Percentiles rank a stretch among this genome's conserved stretches.
Conservation (phyloP, 2,113 vertebrate genomes). For the Chaenocephalus aceratus region DNA sequence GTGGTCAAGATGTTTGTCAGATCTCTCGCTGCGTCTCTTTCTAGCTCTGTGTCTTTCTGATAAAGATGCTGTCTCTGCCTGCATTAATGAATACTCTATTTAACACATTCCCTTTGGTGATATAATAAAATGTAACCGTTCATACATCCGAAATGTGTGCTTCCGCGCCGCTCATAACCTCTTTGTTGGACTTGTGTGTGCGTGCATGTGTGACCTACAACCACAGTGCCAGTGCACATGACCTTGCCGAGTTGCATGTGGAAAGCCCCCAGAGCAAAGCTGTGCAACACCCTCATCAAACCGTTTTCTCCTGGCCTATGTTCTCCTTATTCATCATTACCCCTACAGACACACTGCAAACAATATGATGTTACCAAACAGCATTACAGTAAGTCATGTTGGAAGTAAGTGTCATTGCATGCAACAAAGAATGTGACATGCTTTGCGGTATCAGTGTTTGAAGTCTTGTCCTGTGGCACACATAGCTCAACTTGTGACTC, state of each 20-base stretch:
- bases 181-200: conserved; percentile 23
- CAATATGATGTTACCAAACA: conserved; percentile 19
- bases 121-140: conserved; percentile 15
- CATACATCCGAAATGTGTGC: conserved; percentile 12
- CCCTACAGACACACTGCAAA: conserved; percentile 16
- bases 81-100: background rate
- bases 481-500: background rate
- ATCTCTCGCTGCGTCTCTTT: conserved; percentile 66
- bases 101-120: background rate
- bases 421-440: background rate
- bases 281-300: conserved; percentile 40
- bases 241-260: conserved; percentile 75
- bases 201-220: conserved; percentile 59
- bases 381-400: conserved; percentile 2
- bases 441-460: background rate
- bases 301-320: conserved; percentile 38
- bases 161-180: conserved; percentile 5
- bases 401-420: conserved; percentile 8
- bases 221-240: conserved; percentile 75
- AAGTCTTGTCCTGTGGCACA: background rate
- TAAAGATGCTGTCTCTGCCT: conserved; percentile 4
- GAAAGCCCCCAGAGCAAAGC: conserved; percentile 79
- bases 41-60: conserved; percentile 49
- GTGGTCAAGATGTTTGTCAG: conserved; percentile 80
- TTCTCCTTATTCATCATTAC: conserved; percentile 29